phyloP scores from a whole-genome alignment of 1,140 invertebrate species.

The Drosophila malerkotliana region DNA sequence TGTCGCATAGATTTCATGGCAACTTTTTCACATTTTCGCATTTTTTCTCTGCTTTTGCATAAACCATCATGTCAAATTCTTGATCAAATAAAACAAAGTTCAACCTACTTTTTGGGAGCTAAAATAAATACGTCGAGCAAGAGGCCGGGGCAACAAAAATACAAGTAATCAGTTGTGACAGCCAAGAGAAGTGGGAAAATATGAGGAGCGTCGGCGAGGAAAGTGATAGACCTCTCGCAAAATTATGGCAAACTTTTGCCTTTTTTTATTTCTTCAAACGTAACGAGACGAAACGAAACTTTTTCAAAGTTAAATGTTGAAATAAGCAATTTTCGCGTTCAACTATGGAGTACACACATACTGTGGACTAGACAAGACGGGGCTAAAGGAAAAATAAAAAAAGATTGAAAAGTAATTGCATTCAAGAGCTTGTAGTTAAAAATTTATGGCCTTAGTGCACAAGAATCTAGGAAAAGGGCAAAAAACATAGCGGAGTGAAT shows the following conservation, averaged over 20 bases:
- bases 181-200: constrained; percentile 15
- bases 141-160: constrained; percentile 42
- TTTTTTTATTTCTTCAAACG: constrained; percentile 47
- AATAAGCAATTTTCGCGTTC: constrained; percentile 78
- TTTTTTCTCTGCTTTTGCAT: constrained; percentile 44
- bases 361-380: constrained; percentile 27
- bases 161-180: constrained; percentile 43
- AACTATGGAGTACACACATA: constrained; percentile 37
- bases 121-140: constrained; percentile 41
- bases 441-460: constrained; percentile 72
- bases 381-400: constrained; percentile 28
- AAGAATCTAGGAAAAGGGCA: constrained; percentile 60
- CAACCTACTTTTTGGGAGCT: constrained; percentile 43
- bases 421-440: constrained; percentile 80
- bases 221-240: constrained; percentile 65
- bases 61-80: constrained; percentile 77
- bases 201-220: constrained; percentile 13
- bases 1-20: constrained; percentile 31
- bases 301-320: constrained; percentile 78
- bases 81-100: constrained; percentile 78
- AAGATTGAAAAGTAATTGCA: constrained; percentile 82
- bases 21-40: constrained; percentile 25
- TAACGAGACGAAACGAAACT: constrained; percentile 64
- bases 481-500: constrained; percentile 23
- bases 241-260: constrained; percentile 73